Evolutionary conservation across 2,797 vertebrate genomes (phyloP).

Genomic region (Pelobates cultripes): DNA sequence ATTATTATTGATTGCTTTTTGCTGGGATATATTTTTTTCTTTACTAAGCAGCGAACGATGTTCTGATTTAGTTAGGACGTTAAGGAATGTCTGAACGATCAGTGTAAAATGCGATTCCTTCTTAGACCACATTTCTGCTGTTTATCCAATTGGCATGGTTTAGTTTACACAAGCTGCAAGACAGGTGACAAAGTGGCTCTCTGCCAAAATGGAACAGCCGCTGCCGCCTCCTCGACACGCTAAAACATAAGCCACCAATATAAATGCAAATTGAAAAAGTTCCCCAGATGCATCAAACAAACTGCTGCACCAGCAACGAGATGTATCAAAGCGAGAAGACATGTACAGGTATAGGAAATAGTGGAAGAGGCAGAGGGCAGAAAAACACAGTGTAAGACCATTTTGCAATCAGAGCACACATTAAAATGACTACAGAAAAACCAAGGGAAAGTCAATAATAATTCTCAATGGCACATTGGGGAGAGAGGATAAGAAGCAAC

Average conservation of each 20-base stretch:
- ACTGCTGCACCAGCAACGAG: constrained; percentile 43
- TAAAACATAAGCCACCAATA: constrained; percentile 89
- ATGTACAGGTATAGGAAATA: not conserved
- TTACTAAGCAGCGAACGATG: constrained; percentile 3
- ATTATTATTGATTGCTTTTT: constrained; percentile 20
- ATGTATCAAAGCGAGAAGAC: constrained; percentile 11
- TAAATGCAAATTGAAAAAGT: constrained; percentile 85
- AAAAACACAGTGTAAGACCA: not conserved
- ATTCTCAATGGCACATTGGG: not conserved
- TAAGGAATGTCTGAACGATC: not conserved
- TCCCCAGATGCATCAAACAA: constrained; percentile 73
- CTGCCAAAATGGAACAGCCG: constrained; percentile 68
- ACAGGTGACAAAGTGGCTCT: constrained; percentile 62
- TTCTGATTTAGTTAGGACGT: not conserved
- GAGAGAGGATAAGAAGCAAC: not conserved
- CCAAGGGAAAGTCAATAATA: not conserved
- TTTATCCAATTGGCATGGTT: not conserved
- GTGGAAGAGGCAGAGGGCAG: not conserved
- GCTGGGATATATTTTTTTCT: not conserved
- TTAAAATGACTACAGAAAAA: not conserved
- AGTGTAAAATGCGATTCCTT: not conserved
- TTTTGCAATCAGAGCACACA: not conserved
- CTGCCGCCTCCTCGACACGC: constrained; percentile 65
- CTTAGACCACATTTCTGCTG: too few species aligned
- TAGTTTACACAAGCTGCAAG: constrained; percentile 2